Evolutionary conservation across 2,113 vertebrate species (phyloP), one percentile per base, ranked within the genome.

Genomic region (Oreochromis spilurus): DNA sequence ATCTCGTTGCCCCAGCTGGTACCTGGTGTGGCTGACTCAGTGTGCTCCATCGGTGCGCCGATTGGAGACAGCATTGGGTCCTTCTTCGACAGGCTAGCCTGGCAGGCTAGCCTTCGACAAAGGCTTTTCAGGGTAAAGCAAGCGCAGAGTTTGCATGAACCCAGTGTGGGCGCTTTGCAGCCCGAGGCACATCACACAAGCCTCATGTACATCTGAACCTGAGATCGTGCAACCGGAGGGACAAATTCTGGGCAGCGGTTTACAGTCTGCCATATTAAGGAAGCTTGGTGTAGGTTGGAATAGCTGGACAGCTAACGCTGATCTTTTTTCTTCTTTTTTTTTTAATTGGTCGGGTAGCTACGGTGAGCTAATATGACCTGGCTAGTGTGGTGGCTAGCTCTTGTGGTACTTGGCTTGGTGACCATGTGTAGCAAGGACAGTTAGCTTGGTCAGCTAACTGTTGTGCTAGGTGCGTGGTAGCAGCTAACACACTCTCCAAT

Each of bases 31-130:
- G 16, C 58, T 19, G 16, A 62, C 29, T 62, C 58, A 62, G 16
- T 62, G 58, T 34, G 16, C 58, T 62, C 29, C 58, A 19, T 62
- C 5, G 0, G 58, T 62, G 29, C 0, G 1, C 16, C 29, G 6
- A 62, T 2, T 62, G 58, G 58, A 62, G 0, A 34, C 58, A 62
- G 16, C 16, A 62, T 62, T 62, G 58, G 58, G 1, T 62, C 29
- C 9, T 62, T 62, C 29, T 62, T 7, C 1, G 16, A 34, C 16
- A 11, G 16, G 58, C 16, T 60, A 60, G 1, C 58, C 58, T 60
- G 57, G 29, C 0, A 29, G 2, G 29, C 9, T 60, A 60, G 29
- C 9, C 0, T 62, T 11, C 1, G 0, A 36, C 1, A 19, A 7
- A 62, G 58, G 29, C 55, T 58, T 58, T 58, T 58, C 13, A 29